Evolutionary conservation across 2,888 invertebrate species (phyloP), one percentile per base, ranked within the genome.

Genomic region (Oscheius sp.): DNA sequence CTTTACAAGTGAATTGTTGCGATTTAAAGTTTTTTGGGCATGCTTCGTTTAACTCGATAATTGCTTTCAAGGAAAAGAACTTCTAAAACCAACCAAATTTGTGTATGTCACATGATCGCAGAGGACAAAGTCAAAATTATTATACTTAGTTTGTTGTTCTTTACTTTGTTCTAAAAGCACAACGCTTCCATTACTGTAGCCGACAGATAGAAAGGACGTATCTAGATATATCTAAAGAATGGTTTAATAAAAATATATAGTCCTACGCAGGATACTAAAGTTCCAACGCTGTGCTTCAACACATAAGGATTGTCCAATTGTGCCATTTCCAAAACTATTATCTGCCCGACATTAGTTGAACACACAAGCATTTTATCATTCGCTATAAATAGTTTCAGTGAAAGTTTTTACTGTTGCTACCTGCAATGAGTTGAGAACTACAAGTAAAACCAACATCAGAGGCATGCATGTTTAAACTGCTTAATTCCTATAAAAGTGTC

Each of bases 401-500:
- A 8, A 58, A 58, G 42, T 31, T 15, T 39, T 29, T 17, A 37
- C 61, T 48, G n/a, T n/a, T n/a, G n/a, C 6, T 46, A 70, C 73
- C 73, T 74, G 71, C 67, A 23, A 76, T 64, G 20, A 71, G 45
- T 45, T 69, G 72, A 4, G 76, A 72, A 27, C 52, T 69, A n/a
- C 72, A 74, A 5, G 72, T 73, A 46, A 71, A 76, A 17, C 76
- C 76, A 42, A 76, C 58, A n/a, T 75, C 74, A 0, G 79, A 70
- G 23, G 75, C 74, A 66, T 79, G 79, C 75, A 79, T 74, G 58
- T 76, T 79, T 17, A 79, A 69, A 42, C 67, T 71, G 0, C 72
- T 69, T 15, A 75, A 29, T 37, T 72, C 73, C 78, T 78, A 65
- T 25, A 74, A 50, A 34, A 48, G 6, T 3, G 31, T 57, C 29